Evolutionary conservation across 2,888 invertebrate genomes (phyloP), one percentile per base, ranked within the genome.

Genomic region (Archips xylosteana): DNA sequence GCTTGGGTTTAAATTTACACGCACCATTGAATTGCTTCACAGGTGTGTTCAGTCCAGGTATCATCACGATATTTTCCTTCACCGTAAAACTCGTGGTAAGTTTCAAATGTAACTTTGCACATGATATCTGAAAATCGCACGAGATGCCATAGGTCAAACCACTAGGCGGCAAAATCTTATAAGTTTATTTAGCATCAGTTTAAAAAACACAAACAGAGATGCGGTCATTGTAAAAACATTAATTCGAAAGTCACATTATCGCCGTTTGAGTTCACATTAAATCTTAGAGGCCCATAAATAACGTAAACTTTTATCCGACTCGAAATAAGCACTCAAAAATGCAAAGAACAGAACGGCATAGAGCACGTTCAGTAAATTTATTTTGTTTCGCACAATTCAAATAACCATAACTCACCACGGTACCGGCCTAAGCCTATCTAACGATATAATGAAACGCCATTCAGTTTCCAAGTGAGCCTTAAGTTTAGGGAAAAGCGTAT

Each of bases 311-410:
- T 94, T 94, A 93, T 94, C 94, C 94, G 87, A 84, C 89, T 87
- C 89, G 92, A 94, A 94, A 94, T 94, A 94, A 94, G 94, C 94
- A 94, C 94, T 94, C 94, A 94, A 94, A 94, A 94, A 94, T 94
- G 94, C 94, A 94, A 94, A 94, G 92, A 93, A 94, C 93, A 93
- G 91, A 92, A 92, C 93, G 89, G 86, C 82, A 92, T 90, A 93
- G 92, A 89, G 93, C 94, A 94, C 94, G 94, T 94, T 92, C 92
- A 89, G 88, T 92, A 92, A 94, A 94, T 94, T 94, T 94, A 94
- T 94, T 94, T 94, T 94, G 94, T 94, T 94, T 94, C 93, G 90
- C 86, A 94, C 94, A 93, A 94, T 94, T 94, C 94, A 94, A 94
- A 94, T 94, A 94, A 94, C 94, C 94, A 94, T 94, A 94, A 94